Evolutionary conservation across 2,888 invertebrate species (phyloP).

Genomic region (Xanthia togata): DNA sequence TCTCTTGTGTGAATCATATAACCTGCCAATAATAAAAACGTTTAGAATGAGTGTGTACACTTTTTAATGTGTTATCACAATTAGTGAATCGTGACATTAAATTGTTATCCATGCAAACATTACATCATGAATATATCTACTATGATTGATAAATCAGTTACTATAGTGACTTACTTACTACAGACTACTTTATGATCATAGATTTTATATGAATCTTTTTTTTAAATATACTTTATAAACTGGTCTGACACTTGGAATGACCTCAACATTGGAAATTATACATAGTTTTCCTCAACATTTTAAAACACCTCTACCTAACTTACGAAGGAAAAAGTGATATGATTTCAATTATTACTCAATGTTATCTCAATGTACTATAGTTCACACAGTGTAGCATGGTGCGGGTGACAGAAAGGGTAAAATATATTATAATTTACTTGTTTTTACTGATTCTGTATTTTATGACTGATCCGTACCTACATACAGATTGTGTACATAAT

Average conservation of each 20-base stretch:
- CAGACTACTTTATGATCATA: background rate
- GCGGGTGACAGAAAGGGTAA: no score
- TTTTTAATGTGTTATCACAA: slow-evolving; percentile 1
- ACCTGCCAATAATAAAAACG: slow-evolving; percentile 86
- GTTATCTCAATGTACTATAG: no score
- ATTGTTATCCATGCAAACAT: background rate
- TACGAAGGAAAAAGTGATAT: background rate
- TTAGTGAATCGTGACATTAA: background rate
- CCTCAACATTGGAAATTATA: background rate
- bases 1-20: slow-evolving; percentile 97
- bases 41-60: background rate
- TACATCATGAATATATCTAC: background rate
- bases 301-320: background rate
- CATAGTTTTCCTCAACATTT: background rate
- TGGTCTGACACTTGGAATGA: no score
- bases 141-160: background rate
- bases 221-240: no score
- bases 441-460: no score
- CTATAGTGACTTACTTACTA: background rate
- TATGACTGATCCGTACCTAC: no score
- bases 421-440: no score
- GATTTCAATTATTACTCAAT: background rate
- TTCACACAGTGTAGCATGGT: no score
- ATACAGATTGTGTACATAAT: no score
- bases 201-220: no score